A percentile compares a stretch with the other conserved stretches of the same genome.
Conservation (phyloP, 2,888 invertebrate species). For the Phaonia tiefii region DNA sequence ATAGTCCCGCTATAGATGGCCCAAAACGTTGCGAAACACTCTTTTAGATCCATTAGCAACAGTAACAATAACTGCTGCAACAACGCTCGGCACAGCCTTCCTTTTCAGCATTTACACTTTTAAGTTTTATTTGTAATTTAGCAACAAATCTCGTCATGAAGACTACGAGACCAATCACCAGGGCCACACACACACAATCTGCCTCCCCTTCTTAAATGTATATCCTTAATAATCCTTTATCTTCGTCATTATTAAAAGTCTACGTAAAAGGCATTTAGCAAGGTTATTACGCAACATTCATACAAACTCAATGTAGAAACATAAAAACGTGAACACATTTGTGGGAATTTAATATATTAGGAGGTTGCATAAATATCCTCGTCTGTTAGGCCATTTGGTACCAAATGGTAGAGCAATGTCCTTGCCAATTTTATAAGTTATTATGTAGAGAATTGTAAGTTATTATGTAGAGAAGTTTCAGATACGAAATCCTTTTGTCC, state of each 20-base stretch:
- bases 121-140: slow-evolving; percentile 4
- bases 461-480: too few relatives aligned
- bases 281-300: slow-evolving; percentile 52
- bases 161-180: not conserved
- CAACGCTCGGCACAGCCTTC: slow-evolving; percentile 49
- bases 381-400: too few relatives aligned
- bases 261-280: slow-evolving; percentile 52
- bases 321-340: too few relatives aligned
- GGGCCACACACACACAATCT: not conserved
- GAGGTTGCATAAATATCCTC: too few relatives aligned
- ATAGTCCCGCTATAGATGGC: too few relatives aligned
- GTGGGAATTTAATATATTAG: too few relatives aligned
- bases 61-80: slow-evolving; percentile 7
- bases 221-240: slow-evolving; percentile 54
- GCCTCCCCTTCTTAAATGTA: not conserved
- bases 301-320: too few relatives aligned
- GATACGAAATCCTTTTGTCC: too few relatives aligned
- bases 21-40: too few relatives aligned
- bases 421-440: too few relatives aligned
- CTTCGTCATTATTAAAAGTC: slow-evolving; percentile 50
- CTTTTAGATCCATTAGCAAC: not conserved
- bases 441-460: too few relatives aligned
- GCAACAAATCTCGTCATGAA: slow-evolving; percentile 3
- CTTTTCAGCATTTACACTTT: slow-evolving; percentile 51
- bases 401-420: too few relatives aligned